Base-by-base conservation (phyloP, 2,113 vertebrate species). In the Melierax canorus region DNA sequence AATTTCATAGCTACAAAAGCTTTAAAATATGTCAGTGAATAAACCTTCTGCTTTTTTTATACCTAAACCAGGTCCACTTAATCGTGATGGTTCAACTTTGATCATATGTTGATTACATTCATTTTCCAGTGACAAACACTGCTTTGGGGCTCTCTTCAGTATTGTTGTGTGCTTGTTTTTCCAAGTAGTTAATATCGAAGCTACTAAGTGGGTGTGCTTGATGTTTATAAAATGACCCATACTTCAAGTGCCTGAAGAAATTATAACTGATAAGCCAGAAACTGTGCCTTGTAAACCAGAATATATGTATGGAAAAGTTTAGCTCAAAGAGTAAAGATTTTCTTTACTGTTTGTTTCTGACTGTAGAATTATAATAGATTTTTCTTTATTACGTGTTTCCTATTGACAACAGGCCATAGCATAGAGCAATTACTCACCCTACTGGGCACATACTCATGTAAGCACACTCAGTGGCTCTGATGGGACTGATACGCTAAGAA, bases 371-470 rank as follows among this genome's bases (percentile, higher is more conserved):
- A 53, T 12, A 50, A 46, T 50, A n/a, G n/a, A 11, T 84, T 94
- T 94, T 76, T 90, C 60, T 60, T 81, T 66, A 62, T 51, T 84
- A 68, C 21, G 0, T 48, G 60, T 60, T 69, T 92, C 32, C 36
- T 87, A 27, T 43, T 92, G 89, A 85, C 66, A 73, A 6, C n/a
- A 79, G 62, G 39, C 69, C 58, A 69, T 60, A 95, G 23, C 38
- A 62, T 67, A 91, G 91, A 97, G 94, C 91, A 86, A 82, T 97
- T 96, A 94, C 83, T 92, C 94, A 95, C 95, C 88, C 84, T 95
- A 12, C 86, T 89, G 77, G 84, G 94, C 95, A 76, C 26, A 89
- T 88, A 66, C 30, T 90, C 73, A 22, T 34, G 86, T 69, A 45
- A 92, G 86, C 48, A 77, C 29, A 22, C 19, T 81, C 77, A 46